These are phyloP conservation scores for Choristoneura rosaceana DNA, from an alignment of 2,888 invertebrate genomes.

Conservation along the genomic window DNA sequence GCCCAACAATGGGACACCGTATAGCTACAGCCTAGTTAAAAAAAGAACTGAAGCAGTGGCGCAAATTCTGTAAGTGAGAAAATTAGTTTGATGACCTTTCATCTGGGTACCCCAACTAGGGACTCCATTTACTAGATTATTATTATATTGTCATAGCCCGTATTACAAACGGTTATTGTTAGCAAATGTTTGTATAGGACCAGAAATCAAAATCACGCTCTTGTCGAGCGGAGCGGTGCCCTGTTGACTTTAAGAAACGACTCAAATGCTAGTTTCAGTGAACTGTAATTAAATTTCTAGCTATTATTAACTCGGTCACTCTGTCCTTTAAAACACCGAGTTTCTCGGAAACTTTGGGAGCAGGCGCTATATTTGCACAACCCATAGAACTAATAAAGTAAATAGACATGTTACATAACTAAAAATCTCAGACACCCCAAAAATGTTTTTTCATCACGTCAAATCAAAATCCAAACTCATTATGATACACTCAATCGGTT, in stretches of 20 bases:
- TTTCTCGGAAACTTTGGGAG: too few relatives aligned
- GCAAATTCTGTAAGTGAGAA: neutral
- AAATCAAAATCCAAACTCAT: too few relatives aligned
- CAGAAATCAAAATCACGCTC: slow-evolving; percentile 15
- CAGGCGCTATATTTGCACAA: too few relatives aligned
- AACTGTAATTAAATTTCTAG: slow-evolving; percentile 16
- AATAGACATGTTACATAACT: too few relatives aligned
- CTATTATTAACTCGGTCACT: slow-evolving; percentile 1
- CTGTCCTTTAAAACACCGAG: neutral
- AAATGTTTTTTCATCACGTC: too few relatives aligned
- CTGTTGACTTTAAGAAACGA: slow-evolving; percentile 20
- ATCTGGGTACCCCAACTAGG: neutral
- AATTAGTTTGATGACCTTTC: slow-evolving; percentile 1
- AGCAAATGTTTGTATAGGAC: slow-evolving; percentile 24
- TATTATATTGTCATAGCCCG: slow-evolving; percentile 1
- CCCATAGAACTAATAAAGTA: too few relatives aligned
- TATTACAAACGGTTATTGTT: slow-evolving; percentile 18
- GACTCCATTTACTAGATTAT: neutral
- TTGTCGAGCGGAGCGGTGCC: neutral
- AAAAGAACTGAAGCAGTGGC: neutral
- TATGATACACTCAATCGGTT: too few relatives aligned
- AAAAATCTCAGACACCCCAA: too few relatives aligned
- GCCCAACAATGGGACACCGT: too few relatives aligned
- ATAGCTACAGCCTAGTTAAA: too few relatives aligned
- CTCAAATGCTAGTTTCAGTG: slow-evolving; percentile 7